Evolutionary conservation across 2,797 vertebrate genomes (phyloP).

Genomic region (Brotogeris chrysoptera): DNA sequence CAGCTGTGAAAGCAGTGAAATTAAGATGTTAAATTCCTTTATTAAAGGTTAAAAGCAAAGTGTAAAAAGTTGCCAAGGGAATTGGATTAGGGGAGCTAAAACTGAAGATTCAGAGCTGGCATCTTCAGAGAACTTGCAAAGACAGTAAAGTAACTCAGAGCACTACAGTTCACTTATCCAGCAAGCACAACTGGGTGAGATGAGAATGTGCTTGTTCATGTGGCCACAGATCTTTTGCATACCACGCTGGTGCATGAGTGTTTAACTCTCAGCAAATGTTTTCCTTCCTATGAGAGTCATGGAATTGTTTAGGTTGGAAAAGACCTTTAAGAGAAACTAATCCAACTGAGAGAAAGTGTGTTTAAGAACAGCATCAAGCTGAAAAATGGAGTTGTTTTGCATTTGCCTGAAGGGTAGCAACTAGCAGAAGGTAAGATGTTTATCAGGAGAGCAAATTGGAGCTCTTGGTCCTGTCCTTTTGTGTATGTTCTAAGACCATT

Average conservation of each 20-base stretch:
- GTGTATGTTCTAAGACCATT: background rate
- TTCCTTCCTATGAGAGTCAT: background rate
- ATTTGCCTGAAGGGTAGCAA: background rate
- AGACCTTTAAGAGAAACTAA: background rate
- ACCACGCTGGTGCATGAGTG: background rate
- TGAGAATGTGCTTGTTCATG: background rate
- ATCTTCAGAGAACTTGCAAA: background rate
- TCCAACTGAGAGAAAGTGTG: background rate
- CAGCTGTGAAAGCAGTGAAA: background rate
- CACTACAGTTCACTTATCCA: background rate
- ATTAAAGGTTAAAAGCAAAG: background rate
- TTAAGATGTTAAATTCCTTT: background rate
- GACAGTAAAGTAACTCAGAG: fast-evolving
- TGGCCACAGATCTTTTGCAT: background rate
- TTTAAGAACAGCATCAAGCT: background rate
- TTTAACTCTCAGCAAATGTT: background rate
- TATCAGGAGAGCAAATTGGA: background rate
- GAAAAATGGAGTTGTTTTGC: background rate
- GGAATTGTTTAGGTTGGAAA: background rate
- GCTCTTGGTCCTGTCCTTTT: background rate
- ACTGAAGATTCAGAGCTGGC: background rate
- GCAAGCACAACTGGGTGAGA: background rate
- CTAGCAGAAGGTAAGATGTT: background rate
- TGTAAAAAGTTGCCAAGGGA: slow-evolving; percentile 14
- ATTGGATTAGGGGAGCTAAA: background rate